A percentile compares a stretch with the other conserved stretches of the same genome.
Conservation (phyloP, 1,140 invertebrate genomes). For the Philotrypesis tridentata region DNA sequence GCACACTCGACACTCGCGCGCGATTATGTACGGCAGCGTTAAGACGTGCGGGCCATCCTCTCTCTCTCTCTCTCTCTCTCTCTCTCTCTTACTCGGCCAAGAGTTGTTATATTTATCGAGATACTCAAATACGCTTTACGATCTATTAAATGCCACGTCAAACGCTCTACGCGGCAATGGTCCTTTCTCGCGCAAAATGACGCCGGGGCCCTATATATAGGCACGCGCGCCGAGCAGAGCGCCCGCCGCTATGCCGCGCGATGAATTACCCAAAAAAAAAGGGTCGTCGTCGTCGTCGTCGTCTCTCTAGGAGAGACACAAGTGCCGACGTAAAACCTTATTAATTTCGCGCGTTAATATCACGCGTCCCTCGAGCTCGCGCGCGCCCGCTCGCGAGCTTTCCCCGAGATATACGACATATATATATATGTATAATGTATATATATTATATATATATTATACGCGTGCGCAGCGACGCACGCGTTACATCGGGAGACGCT, state of each 20-base stretch:
- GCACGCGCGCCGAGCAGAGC: neutral
- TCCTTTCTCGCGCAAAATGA: slow-evolving; percentile 47
- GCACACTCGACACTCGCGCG: slow-evolving; percentile 31
- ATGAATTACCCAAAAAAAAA: no score
- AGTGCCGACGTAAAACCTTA: slow-evolving; percentile 28
- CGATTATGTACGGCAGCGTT: slow-evolving; percentile 58
- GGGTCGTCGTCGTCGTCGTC: neutral
- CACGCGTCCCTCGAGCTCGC: neutral
- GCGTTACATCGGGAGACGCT: no score
- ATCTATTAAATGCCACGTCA: slow-evolving; percentile 72
- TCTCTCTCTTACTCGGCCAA: slow-evolving; percentile 51
- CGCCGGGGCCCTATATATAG: slow-evolving; percentile 6
- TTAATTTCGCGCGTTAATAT: neutral
- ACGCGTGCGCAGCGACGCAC: no score
- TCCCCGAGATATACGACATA: neutral
- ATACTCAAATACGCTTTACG: slow-evolving; percentile 72
- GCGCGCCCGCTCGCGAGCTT: neutral
- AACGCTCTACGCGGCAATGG: slow-evolving; percentile 60
- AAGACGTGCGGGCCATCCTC: slow-evolving; percentile 52
- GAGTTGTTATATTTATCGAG: slow-evolving; percentile 73
- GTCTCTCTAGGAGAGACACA: neutral
- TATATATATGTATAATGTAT: neutral
- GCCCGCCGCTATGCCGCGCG: no score
- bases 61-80: slow-evolving; percentile 2
- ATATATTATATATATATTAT: no score